phyloP scores from a whole-genome alignment of 2,113 vertebrate genomes.

The Ovis aries region ARS-UI_Ramb_v3.0 NC_056060.1:81318501-81319000 shows the following conservation, averaged over 20 bases:
- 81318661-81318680: constrained; percentile 66
- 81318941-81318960: not conserved
- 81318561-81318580: not conserved
- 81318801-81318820: constrained; percentile 35
- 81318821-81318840: not conserved
- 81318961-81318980: not conserved
- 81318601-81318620: constrained; percentile 2
- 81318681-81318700: constrained; percentile 32
- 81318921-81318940: not conserved
- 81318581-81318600: not conserved
- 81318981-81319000: not conserved
- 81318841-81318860: constrained; percentile 11
- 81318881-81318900: not conserved
- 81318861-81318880: constrained; percentile 3
- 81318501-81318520: not conserved
- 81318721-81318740: constrained; percentile 55
- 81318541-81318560: not conserved
- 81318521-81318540: not conserved
- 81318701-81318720: not conserved
- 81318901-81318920: not conserved
- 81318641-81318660: constrained; percentile 2
- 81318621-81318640: not conserved
- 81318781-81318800: constrained; percentile 64
- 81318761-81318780: constrained; percentile 68
- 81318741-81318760: constrained; percentile 58